phyloP scores from a whole-genome alignment of 2,797 vertebrate species.

The Astyanax mexicanus region DNA sequence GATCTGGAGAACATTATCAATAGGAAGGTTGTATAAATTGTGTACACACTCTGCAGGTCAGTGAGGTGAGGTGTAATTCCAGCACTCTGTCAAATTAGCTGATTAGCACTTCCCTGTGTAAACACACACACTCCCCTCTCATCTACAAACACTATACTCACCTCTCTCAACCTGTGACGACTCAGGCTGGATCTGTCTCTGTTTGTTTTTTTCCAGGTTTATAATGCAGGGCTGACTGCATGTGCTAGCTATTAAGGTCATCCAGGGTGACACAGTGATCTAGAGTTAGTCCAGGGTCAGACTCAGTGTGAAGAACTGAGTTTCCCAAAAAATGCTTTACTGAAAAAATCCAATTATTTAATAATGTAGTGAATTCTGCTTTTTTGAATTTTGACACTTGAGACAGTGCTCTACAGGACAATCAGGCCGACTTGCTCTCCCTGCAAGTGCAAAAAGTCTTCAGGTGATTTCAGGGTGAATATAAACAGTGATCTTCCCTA shows the following conservation, averaged over 20 bases:
- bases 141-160: conserved; percentile 25
- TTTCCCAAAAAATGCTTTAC: too few relatives aligned
- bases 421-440: too few relatives aligned
- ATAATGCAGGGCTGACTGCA: neutral
- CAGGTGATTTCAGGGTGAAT: too few relatives aligned
- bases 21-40: neutral
- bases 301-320: too few relatives aligned
- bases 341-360: too few relatives aligned
- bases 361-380: too few relatives aligned
- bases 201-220: neutral
- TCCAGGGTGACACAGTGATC: neutral
- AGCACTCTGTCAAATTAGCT: conserved; percentile 39
- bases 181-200: neutral
- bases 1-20: neutral
- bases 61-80: conserved; percentile 30
- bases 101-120: conserved; percentile 46
- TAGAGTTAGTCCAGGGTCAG: neutral
- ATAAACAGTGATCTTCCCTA: too few relatives aligned
- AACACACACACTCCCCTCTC: conserved; percentile 36
- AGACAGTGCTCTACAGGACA: too few relatives aligned
- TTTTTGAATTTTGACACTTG: too few relatives aligned
- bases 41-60: conserved; percentile 16
- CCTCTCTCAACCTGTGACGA: neutral
- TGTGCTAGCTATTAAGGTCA: neutral
- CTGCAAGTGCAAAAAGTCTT: too few relatives aligned